These are phyloP conservation scores for Onthophagus sagittarius DNA, from an alignment of 2,888 invertebrate genomes.

Conservation along the genomic window DNA sequence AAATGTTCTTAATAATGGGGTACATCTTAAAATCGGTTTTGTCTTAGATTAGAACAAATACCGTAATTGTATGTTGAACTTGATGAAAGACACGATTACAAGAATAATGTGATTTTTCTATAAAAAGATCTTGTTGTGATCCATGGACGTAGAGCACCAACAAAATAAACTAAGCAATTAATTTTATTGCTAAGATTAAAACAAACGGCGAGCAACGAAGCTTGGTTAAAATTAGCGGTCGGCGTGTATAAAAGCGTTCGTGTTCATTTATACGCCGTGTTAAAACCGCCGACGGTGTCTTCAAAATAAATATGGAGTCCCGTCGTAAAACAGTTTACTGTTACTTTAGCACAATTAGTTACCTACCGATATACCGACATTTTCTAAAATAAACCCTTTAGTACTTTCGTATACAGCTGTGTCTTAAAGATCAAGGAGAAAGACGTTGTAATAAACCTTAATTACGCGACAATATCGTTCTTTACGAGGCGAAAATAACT, in stretches of 20 bases:
- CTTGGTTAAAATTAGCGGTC: neutral
- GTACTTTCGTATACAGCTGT: neutral
- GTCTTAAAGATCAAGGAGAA: neutral
- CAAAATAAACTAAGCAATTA: neutral
- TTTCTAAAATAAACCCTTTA: neutral
- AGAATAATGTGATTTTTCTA: neutral
- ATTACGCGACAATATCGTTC: neutral
- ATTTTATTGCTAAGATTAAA: neutral
- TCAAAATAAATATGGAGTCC: neutral
- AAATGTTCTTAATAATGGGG: too few relatives aligned
- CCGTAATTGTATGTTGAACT: neutral
- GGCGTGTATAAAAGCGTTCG: neutral
- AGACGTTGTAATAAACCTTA: neutral
- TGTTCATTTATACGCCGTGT: neutral
- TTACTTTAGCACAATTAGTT: neutral
- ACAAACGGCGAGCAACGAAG: neutral
- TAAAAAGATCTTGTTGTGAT: neutral
- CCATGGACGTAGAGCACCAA: neutral
- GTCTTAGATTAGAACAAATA: too few relatives aligned
- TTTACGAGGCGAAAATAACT: neutral
- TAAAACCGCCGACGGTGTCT: neutral
- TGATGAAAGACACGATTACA: neutral
- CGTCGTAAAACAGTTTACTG: neutral
- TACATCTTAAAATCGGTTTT: too few relatives aligned
- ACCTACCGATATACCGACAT: neutral